These are phyloP conservation scores for Drosophila limbata DNA, from an alignment of 2,888 invertebrate genomes.

Conservation along the genomic window DNA sequence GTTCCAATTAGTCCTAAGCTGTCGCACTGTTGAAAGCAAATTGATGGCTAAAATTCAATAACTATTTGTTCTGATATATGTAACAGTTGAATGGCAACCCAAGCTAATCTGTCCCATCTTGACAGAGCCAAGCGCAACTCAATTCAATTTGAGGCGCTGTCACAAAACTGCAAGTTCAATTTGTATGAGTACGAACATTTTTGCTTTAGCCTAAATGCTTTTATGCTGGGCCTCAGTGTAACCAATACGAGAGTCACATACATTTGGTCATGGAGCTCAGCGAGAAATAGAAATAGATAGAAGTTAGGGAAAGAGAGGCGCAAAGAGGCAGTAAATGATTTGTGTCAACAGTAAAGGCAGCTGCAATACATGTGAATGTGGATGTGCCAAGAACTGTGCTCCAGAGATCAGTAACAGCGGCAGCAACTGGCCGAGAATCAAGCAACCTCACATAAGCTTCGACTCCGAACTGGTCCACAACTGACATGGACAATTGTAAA, in stretches of 20 bases:
- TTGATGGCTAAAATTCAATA: constrained; percentile 10
- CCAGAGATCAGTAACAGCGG: constrained; percentile 48
- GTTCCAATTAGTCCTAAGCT: constrained; percentile 8
- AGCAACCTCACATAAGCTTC: constrained; percentile 30
- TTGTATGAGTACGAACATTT: constrained; percentile 50
- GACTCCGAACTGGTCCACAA: constrained; percentile 29
- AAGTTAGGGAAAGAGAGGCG: constrained; percentile 21
- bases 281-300: constrained; percentile 19
- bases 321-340: constrained; percentile 66
- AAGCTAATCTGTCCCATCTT: constrained; percentile 18
- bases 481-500: constrained; percentile 67
- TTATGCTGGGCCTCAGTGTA: constrained; percentile 52
- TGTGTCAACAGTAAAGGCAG: constrained; percentile 76
- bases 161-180: constrained; percentile 11
- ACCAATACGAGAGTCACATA: constrained; percentile 58
- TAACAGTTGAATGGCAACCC: constrained; percentile 25
- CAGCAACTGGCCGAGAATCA: constrained; percentile 40
- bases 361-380: constrained; percentile 42
- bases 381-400: constrained; percentile 26
- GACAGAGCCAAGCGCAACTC: constrained; percentile 29
- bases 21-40: constrained; percentile 16
- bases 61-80: constrained; percentile 10
- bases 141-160: constrained; percentile 35
- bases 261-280: constrained; percentile 67
- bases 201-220: constrained; percentile 44